Evolutionary conservation across 2,888 invertebrate genomes (phyloP).

Genomic region (Hypolimnas misippus): DNA sequence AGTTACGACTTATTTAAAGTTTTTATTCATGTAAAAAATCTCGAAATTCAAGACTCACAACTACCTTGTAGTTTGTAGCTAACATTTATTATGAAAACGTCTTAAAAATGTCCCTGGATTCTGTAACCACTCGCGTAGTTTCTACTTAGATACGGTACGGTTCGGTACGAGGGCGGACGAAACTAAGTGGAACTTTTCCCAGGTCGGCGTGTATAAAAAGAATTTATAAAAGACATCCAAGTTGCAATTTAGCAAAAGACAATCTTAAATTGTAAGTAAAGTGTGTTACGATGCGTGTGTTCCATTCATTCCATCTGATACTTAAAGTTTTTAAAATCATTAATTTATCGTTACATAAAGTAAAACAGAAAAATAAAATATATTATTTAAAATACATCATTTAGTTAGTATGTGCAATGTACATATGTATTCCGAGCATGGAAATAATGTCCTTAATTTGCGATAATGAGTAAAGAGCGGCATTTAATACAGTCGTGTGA

Average conservation of each 20-base stretch:
- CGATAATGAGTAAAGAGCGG: slow-evolving; percentile 63
- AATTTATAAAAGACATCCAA: slow-evolving; percentile 72
- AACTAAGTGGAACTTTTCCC: slow-evolving; percentile 79
- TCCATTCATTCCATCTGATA: not conserved
- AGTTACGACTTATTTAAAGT: no score
- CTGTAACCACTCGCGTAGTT: slow-evolving; percentile 70
- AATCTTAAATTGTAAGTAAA: slow-evolving; percentile 41
- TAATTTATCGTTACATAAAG: not conserved
- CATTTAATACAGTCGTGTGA: slow-evolving; percentile 61
- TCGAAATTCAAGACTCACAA: slow-evolving; percentile 40
- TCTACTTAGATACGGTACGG: slow-evolving; percentile 70
- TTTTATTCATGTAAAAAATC: slow-evolving; percentile 2
- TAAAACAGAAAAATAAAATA: not conserved
- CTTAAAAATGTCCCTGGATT: slow-evolving; percentile 72
- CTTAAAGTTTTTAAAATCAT: not conserved
- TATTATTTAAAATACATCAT: no score
- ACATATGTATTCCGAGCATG: slow-evolving; percentile 33
- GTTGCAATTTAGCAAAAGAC: slow-evolving; percentile 61
- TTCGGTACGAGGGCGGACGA: slow-evolving; percentile 54
- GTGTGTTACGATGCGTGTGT: not conserved
- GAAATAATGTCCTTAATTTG: slow-evolving; percentile 62
- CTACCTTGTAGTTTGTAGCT: slow-evolving; percentile 45
- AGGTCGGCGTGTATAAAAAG: slow-evolving; percentile 75
- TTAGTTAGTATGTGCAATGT: no score
- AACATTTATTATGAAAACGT: slow-evolving; percentile 70